Conservation (phyloP, 2,113 vertebrate species). For the Alethe castanea region DNA sequence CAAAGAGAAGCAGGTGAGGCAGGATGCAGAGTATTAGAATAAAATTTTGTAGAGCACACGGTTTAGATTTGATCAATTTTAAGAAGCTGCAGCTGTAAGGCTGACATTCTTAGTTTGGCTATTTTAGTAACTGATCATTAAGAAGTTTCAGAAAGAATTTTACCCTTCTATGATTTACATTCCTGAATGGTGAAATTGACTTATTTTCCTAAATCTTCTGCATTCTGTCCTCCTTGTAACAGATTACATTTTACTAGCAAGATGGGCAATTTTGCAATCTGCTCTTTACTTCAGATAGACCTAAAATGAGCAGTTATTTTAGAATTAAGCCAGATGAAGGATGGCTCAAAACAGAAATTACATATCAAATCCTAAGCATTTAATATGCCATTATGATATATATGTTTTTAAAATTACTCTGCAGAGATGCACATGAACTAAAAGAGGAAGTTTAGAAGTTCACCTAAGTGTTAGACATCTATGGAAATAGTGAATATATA, state of each 20-base stretch:
- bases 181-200: neutral
- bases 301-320: constrained; percentile 10
- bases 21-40: neutral
- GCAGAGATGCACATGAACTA: neutral
- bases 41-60: neutral
- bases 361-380: neutral
- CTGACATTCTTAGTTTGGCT: constrained; percentile 7
- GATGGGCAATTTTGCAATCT: neutral
- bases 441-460: neutral
- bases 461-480: accelerated
- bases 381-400: neutral
- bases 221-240: neutral
- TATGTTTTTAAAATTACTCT: neutral
- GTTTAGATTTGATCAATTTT: neutral
- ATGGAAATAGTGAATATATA: neutral
- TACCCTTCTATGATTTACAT: constrained; percentile 9
- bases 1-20: neutral
- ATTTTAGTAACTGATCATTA: constrained; percentile 48
- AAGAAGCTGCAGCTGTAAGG: constrained; percentile 42
- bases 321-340: neutral
- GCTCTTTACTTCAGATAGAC: neutral
- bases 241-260: neutral
- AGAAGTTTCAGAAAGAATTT: constrained; percentile 18
- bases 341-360: neutral
- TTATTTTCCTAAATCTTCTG: constrained; percentile 10